Conservation (phyloP, 2,888 invertebrate genomes). For the Drosophila putrida region DNA sequence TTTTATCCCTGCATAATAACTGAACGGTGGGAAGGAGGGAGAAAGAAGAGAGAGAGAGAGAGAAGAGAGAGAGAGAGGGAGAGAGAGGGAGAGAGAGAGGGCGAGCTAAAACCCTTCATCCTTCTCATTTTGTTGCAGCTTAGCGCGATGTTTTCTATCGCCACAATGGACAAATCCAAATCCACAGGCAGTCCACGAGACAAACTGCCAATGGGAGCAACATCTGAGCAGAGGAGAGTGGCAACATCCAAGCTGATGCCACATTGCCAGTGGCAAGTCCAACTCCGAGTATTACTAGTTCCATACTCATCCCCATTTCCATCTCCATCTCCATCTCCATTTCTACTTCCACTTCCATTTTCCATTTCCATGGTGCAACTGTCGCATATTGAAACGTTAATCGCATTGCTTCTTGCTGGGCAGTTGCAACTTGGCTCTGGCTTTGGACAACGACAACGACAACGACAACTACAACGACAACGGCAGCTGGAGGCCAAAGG, state of each 20-base stretch:
- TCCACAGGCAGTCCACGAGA: constrained; percentile 59
- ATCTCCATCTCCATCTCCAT: constrained; percentile 6
- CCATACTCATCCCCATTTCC: constrained; percentile 10
- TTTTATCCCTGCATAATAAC: constrained; percentile 42
- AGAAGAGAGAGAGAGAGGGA: too few relatives aligned
- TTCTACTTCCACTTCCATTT: constrained; percentile 1
- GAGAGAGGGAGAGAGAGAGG: neutral
- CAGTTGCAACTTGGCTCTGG: constrained; percentile 19
- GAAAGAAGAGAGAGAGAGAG: neutral
- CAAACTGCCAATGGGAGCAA: constrained; percentile 2
- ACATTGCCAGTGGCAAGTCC: constrained; percentile 17
- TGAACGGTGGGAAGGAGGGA: neutral
- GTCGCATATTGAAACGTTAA: constrained; percentile 79
- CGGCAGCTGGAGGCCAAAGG: constrained; percentile 51
- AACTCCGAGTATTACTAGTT: constrained; percentile 8
- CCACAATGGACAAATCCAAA: constrained; percentile 43
- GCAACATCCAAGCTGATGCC: constrained; percentile 3
- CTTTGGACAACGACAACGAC: too few relatives aligned
- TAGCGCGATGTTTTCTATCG: constrained; percentile 55
- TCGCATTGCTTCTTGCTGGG: constrained; percentile 64
- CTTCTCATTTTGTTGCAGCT: constrained; percentile 43
- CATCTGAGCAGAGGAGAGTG: neutral
- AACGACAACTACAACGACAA: neutral
- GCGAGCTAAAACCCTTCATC: neutral
- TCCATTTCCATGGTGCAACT: constrained; percentile 68